Evolutionary conservation across 92 coral and sea anemone genomes (phyloP).

Genomic region (Anthopleura xanthogrammica): DNA sequence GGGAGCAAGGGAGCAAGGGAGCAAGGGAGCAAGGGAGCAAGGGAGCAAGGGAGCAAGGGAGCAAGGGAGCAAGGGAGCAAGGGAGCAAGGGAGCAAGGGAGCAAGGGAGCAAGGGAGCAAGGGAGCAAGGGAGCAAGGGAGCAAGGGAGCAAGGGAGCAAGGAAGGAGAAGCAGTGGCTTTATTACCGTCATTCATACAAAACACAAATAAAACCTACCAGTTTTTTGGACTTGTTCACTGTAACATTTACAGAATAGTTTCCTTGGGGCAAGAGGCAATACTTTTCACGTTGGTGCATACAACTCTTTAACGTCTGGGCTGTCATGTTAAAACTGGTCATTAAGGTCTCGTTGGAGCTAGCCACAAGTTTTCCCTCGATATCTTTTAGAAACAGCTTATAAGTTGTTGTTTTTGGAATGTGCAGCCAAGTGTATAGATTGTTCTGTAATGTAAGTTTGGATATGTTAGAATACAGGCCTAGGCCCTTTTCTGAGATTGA

Average conservation of each 20-base stretch:
- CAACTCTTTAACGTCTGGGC: background rate
- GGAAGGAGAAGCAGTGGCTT: background rate
- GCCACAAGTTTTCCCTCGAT: conserved; percentile 5
- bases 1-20: too few species aligned
- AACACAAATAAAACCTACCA: background rate
- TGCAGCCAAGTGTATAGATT: conserved; percentile 36
- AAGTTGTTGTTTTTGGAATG: conserved; percentile 66
- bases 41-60: too few species aligned
- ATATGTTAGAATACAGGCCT: background rate
- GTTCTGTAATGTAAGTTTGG: conserved; percentile 20
- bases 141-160: background rate
- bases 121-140: too few species aligned
- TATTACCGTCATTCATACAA: too few species aligned
- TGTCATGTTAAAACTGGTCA: background rate
- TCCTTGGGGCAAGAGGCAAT: conserved; percentile 1
- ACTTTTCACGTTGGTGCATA: background rate
- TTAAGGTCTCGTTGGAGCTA: background rate
- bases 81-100: too few species aligned
- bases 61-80: too few species aligned
- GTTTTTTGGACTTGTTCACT: background rate
- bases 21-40: too few species aligned
- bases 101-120: too few species aligned
- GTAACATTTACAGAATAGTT: conserved; percentile 4
- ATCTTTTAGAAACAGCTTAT: conserved; percentile 45
- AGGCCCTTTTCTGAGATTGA: too few species aligned